These are phyloP conservation scores for Drosophila pegasa DNA, from an alignment of 2,888 invertebrate species.

Conservation along the genomic window DNA sequence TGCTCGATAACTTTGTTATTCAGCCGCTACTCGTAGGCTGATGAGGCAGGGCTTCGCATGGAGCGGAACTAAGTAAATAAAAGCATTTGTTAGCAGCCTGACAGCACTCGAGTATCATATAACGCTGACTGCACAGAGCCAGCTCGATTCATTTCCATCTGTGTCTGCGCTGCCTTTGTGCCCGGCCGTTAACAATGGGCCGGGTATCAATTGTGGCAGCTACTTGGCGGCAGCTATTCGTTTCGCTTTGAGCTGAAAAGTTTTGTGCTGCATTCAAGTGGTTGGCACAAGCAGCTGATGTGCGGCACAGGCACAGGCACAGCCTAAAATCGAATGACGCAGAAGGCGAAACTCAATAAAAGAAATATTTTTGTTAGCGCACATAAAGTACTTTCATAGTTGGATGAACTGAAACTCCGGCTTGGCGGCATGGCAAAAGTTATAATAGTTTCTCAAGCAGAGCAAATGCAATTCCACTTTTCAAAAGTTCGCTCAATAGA, in stretches of 20 bases:
- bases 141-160: conserved; percentile 38
- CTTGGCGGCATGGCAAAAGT: conserved; percentile 60
- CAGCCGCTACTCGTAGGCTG: not conserved
- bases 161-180: conserved; percentile 42
- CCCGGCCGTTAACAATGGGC: conserved; percentile 63
- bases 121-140: conserved; percentile 15
- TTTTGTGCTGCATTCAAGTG: conserved; percentile 49
- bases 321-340: conserved; percentile 60
- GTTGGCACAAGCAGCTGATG: conserved; percentile 23
- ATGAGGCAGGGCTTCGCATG: conserved; percentile 7
- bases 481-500: conserved; percentile 64
- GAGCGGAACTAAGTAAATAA: conserved; percentile 39
- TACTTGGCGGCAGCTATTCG: conserved; percentile 32
- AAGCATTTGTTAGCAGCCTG: conserved; percentile 46
- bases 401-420: conserved; percentile 67
- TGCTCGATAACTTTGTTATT: not conserved
- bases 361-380: conserved; percentile 79
- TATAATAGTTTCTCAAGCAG: conserved; percentile 79
- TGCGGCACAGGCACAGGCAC: conserved; percentile 49
- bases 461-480: conserved; percentile 79
- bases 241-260: conserved; percentile 44
- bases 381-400: conserved; percentile 79
- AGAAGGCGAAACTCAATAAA: conserved; percentile 70
- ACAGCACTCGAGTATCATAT: conserved; percentile 38
- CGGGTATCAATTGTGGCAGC: conserved; percentile 63